These are phyloP conservation scores for Lasioglossum oenotherae DNA, from an alignment of 2,888 invertebrate genomes.

Conservation along the genomic window DNA sequence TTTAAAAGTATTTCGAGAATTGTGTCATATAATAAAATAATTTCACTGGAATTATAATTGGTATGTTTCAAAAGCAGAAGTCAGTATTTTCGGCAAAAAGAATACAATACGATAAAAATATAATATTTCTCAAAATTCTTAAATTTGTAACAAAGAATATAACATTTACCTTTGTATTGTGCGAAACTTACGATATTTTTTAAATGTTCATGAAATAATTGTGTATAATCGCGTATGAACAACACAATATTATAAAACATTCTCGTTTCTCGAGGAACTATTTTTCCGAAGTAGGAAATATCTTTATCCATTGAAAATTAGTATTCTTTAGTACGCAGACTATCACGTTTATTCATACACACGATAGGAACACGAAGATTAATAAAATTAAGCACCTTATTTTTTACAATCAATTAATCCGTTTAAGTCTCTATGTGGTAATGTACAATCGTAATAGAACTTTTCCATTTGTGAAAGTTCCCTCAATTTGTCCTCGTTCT, in stretches of 20 bases:
- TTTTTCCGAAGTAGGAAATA: slow-evolving; percentile 30
- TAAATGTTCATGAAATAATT: background rate
- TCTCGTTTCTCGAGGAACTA: slow-evolving; percentile 16
- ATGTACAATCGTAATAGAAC: slow-evolving; percentile 27
- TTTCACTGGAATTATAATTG: background rate
- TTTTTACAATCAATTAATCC: slow-evolving; percentile 38
- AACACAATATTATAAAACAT: slow-evolving; percentile 13
- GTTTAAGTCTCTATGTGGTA: slow-evolving; percentile 26
- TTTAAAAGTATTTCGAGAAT: background rate
- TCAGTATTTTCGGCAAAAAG: background rate
- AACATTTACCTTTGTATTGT: background rate
- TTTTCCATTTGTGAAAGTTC: slow-evolving; percentile 14
- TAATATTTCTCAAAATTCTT: background rate
- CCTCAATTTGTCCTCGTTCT: background rate
- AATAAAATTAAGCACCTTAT: slow-evolving; percentile 40
- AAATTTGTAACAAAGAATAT: background rate
- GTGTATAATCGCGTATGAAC: background rate
- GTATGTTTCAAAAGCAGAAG: background rate
- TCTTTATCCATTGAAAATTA: slow-evolving; percentile 35
- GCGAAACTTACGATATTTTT: background rate
- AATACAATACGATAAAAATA: background rate
- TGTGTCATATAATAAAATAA: background rate
- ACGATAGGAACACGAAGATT: slow-evolving; percentile 62
- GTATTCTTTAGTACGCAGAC: slow-evolving; percentile 13
- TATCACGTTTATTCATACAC: slow-evolving; percentile 45